phyloP scores from a whole-genome alignment of 2,797 vertebrate species.

The Emydoidea blandingii region DNA sequence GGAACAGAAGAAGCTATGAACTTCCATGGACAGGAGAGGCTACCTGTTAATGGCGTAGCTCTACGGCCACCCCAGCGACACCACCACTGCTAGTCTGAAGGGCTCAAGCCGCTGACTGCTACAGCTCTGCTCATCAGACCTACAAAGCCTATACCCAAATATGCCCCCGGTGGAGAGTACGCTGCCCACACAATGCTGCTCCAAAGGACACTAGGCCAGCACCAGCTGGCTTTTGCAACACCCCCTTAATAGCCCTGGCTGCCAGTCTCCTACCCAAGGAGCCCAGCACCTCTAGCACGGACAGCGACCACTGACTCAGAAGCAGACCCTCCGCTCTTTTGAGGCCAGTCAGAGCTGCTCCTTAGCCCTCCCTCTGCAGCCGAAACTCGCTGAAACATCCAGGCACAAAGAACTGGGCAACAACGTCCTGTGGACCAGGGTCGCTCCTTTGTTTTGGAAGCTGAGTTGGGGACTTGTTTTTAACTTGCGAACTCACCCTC shows the following conservation, averaged over 20 bases:
- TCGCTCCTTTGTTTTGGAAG: background rate
- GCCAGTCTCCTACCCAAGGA: background rate
- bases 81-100: background rate
- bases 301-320: background rate
- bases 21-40: accelerated
- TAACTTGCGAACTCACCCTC: background rate
- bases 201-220: accelerated
- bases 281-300: background rate
- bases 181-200: background rate
- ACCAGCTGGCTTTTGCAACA: background rate
- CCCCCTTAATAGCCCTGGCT: accelerated
- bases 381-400: background rate
- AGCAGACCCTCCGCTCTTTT: accelerated
- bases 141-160: accelerated
- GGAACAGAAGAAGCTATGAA: accelerated
- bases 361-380: background rate
- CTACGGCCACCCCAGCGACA: background rate
- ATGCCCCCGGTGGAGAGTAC: background rate
- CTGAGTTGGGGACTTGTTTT: background rate
- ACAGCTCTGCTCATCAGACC: background rate
- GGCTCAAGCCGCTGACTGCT: background rate
- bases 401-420: background rate
- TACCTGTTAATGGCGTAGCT: too few species aligned
- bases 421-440: accelerated
- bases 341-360: background rate